Conservation (phyloP, 2,797 vertebrate species). For the Glyptemys insculpta region DNA sequence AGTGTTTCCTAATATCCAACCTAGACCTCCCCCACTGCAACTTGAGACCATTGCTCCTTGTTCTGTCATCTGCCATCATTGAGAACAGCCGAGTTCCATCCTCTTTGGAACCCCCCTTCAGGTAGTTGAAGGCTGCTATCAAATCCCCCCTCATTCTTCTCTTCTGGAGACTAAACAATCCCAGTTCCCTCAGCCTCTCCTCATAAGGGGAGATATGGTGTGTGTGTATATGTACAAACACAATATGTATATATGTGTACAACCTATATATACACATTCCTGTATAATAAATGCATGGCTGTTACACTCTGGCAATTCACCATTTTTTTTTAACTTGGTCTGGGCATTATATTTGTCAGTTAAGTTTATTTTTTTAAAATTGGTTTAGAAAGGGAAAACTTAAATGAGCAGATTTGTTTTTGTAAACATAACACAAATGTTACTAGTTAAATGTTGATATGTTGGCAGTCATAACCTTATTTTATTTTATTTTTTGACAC, state of each 20-base stretch:
- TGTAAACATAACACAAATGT: neutral
- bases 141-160: too few species aligned
- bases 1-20: too few species aligned
- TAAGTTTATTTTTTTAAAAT: neutral
- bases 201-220: too few species aligned
- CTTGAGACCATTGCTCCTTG: too few species aligned
- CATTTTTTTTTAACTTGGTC: neutral
- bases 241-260: neutral
- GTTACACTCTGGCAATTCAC: neutral
- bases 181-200: too few species aligned
- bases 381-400: neutral
- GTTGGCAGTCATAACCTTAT: neutral
- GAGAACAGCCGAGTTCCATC: too few species aligned
- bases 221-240: neutral
- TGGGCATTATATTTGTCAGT: neutral
- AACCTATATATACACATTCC: neutral
- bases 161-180: too few species aligned
- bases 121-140: too few species aligned
- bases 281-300: neutral
- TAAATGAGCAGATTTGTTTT: neutral
- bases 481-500: neutral
- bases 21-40: too few species aligned
- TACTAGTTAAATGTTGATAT: neutral
- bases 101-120: too few species aligned
- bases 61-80: too few species aligned